A percentile compares a stretch with the other conserved stretches of the same genome.
phyloP scores from a whole-genome alignment of 2,888 invertebrate genomes.

The Drosophila falleni region DNA sequence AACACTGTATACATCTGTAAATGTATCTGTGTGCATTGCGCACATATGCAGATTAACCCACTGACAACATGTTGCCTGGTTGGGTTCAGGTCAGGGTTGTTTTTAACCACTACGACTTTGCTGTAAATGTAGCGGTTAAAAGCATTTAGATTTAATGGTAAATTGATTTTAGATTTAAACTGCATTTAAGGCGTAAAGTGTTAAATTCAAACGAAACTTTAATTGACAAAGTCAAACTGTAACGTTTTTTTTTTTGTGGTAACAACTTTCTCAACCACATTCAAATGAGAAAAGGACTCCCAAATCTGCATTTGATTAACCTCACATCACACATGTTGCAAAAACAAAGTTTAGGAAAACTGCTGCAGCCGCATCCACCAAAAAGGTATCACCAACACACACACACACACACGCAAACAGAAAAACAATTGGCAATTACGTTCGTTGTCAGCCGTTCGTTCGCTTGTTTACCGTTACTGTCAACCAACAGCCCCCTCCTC shows the following conservation, averaged over 20 bases:
- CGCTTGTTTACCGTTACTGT: constrained; percentile 51
- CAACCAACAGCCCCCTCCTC: constrained; percentile 19
- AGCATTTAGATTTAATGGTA: constrained; percentile 32
- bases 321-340: constrained; percentile 65
- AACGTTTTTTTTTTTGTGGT: background rate
- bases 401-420: constrained; percentile 37
- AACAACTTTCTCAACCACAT: constrained; percentile 40
- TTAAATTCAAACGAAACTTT: constrained; percentile 37
- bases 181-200: constrained; percentile 33
- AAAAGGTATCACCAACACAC: constrained; percentile 52
- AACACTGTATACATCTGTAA: background rate
- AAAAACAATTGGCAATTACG: constrained; percentile 80
- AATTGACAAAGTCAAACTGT: constrained; percentile 6
- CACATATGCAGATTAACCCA: constrained; percentile 55
- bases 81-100: constrained; percentile 9
- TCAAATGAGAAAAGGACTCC: constrained; percentile 52
- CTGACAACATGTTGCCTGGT: background rate
- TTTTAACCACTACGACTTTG: constrained; percentile 21
- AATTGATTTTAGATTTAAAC: constrained; percentile 52
- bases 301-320: constrained; percentile 68
- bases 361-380: constrained; percentile 34
- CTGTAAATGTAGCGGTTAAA: constrained; percentile 32
- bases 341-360: constrained; percentile 43
- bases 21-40: background rate
- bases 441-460: constrained; percentile 42